Percentiles rank a stretch among this genome's conserved stretches.
Conservation (phyloP, 2,888 invertebrate species). For the Drosophila suboccidentalis region DNA sequence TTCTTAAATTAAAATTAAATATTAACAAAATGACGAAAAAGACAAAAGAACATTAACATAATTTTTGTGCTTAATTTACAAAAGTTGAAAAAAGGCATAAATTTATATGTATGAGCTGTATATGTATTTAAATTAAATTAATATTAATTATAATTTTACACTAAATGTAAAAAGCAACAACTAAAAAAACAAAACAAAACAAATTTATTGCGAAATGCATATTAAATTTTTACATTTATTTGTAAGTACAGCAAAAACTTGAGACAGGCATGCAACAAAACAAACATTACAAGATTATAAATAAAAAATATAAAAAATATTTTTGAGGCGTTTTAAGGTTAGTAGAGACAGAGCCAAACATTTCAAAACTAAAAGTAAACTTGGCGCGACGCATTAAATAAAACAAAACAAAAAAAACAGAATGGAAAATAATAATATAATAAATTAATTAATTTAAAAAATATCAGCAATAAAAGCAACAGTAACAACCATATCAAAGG, state of each 20-base stretch:
- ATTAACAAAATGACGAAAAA: conserved; percentile 67
- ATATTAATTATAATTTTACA: conserved; percentile 78
- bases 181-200: conserved; percentile 38
- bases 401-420: conserved; percentile 42
- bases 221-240: conserved; percentile 55
- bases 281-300: conserved; percentile 18
- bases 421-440: conserved; percentile 39
- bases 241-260: conserved; percentile 55
- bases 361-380: conserved; percentile 75
- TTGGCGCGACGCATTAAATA: conserved; percentile 64
- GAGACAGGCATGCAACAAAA: conserved; percentile 52
- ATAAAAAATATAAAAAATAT: conserved; percentile 55
- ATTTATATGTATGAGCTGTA: conserved; percentile 77
- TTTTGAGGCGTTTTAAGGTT: conserved; percentile 80
- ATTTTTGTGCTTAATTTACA: conserved; percentile 78
- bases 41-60: conserved; percentile 72
- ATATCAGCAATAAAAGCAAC: conserved; percentile 84
- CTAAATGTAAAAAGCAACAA: conserved; percentile 74
- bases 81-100: conserved; percentile 73
- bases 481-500: conserved; percentile 84
- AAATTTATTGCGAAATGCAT: conserved; percentile 51
- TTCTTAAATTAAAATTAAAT: conserved; percentile 56
- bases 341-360: conserved; percentile 71
- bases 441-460: conserved; percentile 38
- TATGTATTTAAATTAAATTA: conserved; percentile 80